Evolutionary conservation across 2,113 vertebrate species (phyloP).

Genomic region (Sceloporus tristichus): DNA sequence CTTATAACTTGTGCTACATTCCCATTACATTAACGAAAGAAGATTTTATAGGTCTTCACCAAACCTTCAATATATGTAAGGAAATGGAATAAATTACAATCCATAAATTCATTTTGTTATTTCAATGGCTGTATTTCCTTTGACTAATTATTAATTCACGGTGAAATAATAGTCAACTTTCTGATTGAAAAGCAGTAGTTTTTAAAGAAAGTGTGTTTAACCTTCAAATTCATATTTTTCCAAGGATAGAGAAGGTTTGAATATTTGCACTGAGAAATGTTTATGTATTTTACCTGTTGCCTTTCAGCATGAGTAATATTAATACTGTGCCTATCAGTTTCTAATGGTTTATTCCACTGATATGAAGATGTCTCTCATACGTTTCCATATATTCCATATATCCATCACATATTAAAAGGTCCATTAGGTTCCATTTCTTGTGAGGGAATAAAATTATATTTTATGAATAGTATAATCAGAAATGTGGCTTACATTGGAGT

Average conservation of each 20-base stretch:
- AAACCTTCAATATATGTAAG: too few relatives aligned
- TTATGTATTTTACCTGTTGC: constrained; percentile 47
- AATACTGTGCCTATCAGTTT: constrained; percentile 9
- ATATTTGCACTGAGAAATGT: constrained; percentile 14
- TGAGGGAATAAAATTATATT: background rate
- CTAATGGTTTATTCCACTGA: background rate
- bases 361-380: background rate
- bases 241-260: constrained; percentile 50
- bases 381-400: background rate
- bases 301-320: constrained; percentile 41
- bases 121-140: constrained; percentile 59
- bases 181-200: constrained; percentile 33
- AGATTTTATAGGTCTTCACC: constrained; percentile 23
- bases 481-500: background rate
- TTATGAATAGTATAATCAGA: constrained; percentile 20
- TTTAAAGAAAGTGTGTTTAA: constrained; percentile 57
- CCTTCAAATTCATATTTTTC: constrained; percentile 45
- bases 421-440: constrained; percentile 19
- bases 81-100: constrained; percentile 39
- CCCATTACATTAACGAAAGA: background rate
- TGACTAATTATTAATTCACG: constrained; percentile 48
- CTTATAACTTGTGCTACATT: background rate
- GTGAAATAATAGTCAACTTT: constrained; percentile 66
- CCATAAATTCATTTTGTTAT: constrained; percentile 66
- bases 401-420: background rate